These are phyloP conservation scores for Aphidius gifuensis DNA, from an alignment of 1,140 invertebrate genomes.

Conservation along the genomic window DNA sequence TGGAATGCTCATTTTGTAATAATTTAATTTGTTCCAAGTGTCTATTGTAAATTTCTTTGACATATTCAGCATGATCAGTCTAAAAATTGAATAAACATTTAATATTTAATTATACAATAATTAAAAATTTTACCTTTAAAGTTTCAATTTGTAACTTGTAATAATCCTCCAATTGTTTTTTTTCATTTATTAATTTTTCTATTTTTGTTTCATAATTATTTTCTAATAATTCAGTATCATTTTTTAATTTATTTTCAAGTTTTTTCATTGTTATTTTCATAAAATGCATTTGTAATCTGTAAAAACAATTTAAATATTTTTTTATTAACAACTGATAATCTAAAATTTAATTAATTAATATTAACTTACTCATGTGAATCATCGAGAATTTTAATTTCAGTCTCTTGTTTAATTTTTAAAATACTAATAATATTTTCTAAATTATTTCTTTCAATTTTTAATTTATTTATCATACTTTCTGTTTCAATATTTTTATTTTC, in stretches of 20 bases:
- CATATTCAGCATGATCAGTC: constrained; percentile 35
- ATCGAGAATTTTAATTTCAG: constrained; percentile 43
- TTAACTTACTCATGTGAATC: constrained; percentile 45
- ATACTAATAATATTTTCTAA: constrained; percentile 41
- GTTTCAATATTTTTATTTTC: constrained; percentile 30
- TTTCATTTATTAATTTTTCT: constrained; percentile 44
- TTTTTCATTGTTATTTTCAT: constrained; percentile 41
- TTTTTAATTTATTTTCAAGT: constrained; percentile 41
- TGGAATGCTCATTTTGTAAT: constrained; percentile 42
- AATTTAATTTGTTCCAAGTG: constrained; percentile 40
- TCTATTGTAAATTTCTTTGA: constrained; percentile 41
- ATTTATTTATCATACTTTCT: constrained; percentile 36
- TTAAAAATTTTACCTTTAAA: constrained; percentile 31
- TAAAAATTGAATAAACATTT: constrained; percentile 27
- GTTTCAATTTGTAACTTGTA: constrained; percentile 43
- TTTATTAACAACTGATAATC: too few species aligned
- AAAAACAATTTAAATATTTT: too few species aligned
- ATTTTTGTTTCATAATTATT: constrained; percentile 44
- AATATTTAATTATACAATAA: not conserved
- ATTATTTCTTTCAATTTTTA: constrained; percentile 43
- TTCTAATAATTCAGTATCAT: constrained; percentile 40
- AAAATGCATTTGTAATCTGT: constrained; percentile 42
- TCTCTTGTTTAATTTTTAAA: constrained; percentile 45
- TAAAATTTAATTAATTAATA: not conserved
- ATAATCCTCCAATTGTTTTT: constrained; percentile 37